Base-by-base conservation (phyloP, 2,797 vertebrate species). In the Esox lucius region DNA sequence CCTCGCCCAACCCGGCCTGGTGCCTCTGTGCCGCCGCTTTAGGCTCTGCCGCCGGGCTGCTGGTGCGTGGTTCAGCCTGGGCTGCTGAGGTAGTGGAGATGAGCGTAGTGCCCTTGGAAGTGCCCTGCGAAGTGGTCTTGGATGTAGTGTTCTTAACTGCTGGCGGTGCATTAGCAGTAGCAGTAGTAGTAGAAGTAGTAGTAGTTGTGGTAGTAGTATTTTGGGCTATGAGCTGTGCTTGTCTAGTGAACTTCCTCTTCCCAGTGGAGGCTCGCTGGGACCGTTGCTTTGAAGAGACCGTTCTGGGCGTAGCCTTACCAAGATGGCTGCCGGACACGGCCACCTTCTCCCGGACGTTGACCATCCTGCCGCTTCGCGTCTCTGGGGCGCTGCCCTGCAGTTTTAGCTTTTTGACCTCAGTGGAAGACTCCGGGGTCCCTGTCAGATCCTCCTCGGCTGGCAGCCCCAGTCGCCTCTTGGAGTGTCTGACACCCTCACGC, bases 401-500 rank as follows among this genome's bases (percentile, higher is more conserved):
- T 80, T 98, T 99, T 84, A 95, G 92, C 56, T 24, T 61, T 26
- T 61, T 61, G 22, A 61, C 56, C 56, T 61, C 56, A 3, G 56
- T 24, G 1, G 22, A 61, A 61, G 56, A 61, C 22, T 61, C 56
- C 22, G 2, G 9, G 17, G n/a, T 59, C 8, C 22, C 56, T 24
- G 56, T 24, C 22, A 12, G 56, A 59, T 22, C 3, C 56, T 59
- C 56, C 22, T 61, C 56, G 17, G 56, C 87, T 75, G 87, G 93
- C 86, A 96, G 94, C 84, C 97, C 97, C 90, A 96, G 93, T 79
- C 96, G 96, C 88, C 98, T 93, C 91, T 98, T 99, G 53, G 97
- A 99, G 91, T 97, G 96, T 62, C 97, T 96, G 89, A 99, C 95
- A 79, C 97, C 97, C 90, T 97, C 97, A 84, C 97, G 95, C 93